phyloP scores from a whole-genome alignment of 2,113 vertebrate species.

The Ardeotis arabs region DNA sequence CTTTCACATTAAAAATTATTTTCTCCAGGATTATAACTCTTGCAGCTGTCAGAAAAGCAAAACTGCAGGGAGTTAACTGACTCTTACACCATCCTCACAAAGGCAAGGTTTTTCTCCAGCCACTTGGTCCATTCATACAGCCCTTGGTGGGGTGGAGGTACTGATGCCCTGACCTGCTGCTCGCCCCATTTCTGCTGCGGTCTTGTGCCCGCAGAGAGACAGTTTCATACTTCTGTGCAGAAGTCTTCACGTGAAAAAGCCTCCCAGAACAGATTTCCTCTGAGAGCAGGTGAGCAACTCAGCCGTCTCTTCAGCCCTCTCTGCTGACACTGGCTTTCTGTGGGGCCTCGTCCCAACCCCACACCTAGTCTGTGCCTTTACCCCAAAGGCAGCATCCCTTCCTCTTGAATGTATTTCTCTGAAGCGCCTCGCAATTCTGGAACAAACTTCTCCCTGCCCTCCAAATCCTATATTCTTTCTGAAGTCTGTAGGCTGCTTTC shows the following conservation, averaged over 20 bases:
- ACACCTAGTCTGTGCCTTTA: neutral
- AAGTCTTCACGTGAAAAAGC: neutral
- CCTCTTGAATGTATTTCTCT: neutral
- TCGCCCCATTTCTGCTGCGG: neutral
- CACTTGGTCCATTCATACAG: neutral
- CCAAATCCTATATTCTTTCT: neutral
- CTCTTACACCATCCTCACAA: neutral
- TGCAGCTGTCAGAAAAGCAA: neutral
- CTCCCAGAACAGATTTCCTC: neutral
- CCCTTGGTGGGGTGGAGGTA: neutral
- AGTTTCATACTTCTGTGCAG: neutral
- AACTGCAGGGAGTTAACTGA: neutral
- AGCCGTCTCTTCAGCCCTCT: neutral
- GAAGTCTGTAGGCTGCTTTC: neutral
- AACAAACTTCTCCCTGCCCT: neutral
- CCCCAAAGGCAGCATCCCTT: neutral
- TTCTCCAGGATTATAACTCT: neutral
- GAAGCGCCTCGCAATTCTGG: neutral
- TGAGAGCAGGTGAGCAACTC: neutral
- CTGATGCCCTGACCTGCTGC: neutral
- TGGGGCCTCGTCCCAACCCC: neutral
- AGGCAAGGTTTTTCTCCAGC: neutral
- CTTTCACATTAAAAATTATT: neutral
- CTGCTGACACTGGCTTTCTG: neutral
- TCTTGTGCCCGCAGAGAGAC: neutral